Base-by-base conservation (phyloP, 2,888 invertebrate genomes). In the Myopa tessellatipennis region DNA sequence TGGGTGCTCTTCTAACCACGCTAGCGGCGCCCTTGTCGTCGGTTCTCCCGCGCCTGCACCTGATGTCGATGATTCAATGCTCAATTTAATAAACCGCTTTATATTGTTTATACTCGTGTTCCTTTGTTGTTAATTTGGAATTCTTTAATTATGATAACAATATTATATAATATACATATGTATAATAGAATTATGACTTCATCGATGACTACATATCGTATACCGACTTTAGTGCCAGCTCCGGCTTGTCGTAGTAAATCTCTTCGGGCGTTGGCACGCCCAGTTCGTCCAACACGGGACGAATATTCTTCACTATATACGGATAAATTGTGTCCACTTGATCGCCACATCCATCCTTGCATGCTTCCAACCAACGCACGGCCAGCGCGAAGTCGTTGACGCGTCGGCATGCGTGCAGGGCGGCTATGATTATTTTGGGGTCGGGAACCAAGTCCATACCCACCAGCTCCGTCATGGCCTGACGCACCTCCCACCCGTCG, bases 181-280 rank as follows among this genome's bases (percentile, higher is more conserved):
- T n/a, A 26, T 26, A 26, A 26, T 26, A 26, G 26, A 26, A 26
- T n/a, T n/a, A n/a, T 26, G 26, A 26, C 26, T 26, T 26, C 26
- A 26, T 26, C 45, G 45, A 10, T 6, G 7, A 10, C 81, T 82
- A 84, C 52, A 80, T 73, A 77, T 94, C 93, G 85, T 92, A 93
- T 76, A 94, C 93, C 85, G 91, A 92, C 83, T 93, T 89, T 81
- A 96, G 91, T 79, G 95, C 96, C 87, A 98, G 90, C 90, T 99
- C 98, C 72, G 98, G 98, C 90, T 96, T 95, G 90, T 98, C 97
- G 85, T 96, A 98, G 75, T 98, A 98, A 85, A 99, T 91, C 87
- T 98, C 96, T 88, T 98, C 98, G 0, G 95, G 96, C 34, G 98
- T 97, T 79, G 93, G 93, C 83, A 98, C 94, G 65, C 98, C 98